Evolutionary conservation across 2,797 vertebrate genomes (phyloP).

Genomic region (Enteromius afrohamiltoni): DNA sequence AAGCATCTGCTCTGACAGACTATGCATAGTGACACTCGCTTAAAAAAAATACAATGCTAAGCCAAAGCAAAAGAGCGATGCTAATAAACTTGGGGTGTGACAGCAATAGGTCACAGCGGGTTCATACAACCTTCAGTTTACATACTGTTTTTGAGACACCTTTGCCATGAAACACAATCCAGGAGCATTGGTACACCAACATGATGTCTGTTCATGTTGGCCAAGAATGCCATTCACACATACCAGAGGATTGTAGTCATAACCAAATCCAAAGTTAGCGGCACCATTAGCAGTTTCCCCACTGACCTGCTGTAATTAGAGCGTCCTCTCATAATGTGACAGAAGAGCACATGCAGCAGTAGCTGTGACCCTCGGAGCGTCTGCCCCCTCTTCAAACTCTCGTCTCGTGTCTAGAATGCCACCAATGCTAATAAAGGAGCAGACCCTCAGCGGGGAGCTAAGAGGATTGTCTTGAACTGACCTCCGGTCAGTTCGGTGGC

Average conservation of each 20-base stretch:
- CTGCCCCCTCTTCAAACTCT: constrained; percentile 49
- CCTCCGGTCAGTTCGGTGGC: constrained; percentile 45
- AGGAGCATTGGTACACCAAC: not conserved
- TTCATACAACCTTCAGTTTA: not conserved
- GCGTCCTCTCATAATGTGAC: constrained; percentile 30
- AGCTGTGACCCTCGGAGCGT: constrained; percentile 37
- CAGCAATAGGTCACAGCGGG: not conserved
- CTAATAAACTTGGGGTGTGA: not conserved
- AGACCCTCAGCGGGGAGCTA: constrained; percentile 57
- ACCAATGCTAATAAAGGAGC: constrained; percentile 55
- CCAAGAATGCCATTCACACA: constrained; percentile 30
- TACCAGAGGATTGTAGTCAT: constrained; percentile 26
- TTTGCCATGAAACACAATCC: constrained; percentile 28
- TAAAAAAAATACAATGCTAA: constrained; percentile 3
- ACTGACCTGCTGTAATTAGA: constrained; percentile 18
- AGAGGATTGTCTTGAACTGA: constrained; percentile 51
- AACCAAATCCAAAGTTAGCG: constrained; percentile 21
- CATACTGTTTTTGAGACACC: constrained; percentile 29
- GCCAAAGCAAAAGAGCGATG: constrained; percentile 33
- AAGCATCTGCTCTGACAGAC: constrained; percentile 25
- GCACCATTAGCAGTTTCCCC: constrained; percentile 35
- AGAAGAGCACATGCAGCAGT: constrained; percentile 27
- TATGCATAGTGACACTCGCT: constrained; percentile 25
- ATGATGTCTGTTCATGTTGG: not conserved
- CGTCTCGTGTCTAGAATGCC: constrained; percentile 49